Percentiles rank a stretch among this genome's conserved stretches.
phyloP scores from a whole-genome alignment of 2,888 invertebrate species.

The Flexamia atlantica region DNA sequence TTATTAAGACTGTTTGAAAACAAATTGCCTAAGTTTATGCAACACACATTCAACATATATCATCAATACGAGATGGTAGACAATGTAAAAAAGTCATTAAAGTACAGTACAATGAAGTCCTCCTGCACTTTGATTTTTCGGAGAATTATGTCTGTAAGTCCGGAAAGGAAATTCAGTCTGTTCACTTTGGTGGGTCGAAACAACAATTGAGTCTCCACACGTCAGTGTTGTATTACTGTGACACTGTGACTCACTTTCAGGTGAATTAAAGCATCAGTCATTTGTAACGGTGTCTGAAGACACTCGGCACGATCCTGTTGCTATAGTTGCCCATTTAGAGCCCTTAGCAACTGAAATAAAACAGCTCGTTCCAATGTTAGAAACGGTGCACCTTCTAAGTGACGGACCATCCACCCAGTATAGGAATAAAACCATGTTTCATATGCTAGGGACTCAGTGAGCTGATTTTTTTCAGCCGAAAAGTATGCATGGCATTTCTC shows the following conservation, averaged over 20 bases:
- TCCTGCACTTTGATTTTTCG: conserved; percentile 59
- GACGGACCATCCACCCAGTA: conserved; percentile 62
- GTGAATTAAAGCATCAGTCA: conserved; percentile 40
- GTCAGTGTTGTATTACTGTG: conserved; percentile 39
- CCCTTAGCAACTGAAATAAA: conserved; percentile 45
- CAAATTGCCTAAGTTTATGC: conserved; percentile 51
- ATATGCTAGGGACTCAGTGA: neutral
- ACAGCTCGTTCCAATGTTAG: conserved; percentile 29
- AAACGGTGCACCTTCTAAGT: conserved; percentile 58
- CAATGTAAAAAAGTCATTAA: conserved; percentile 47
- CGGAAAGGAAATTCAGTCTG: conserved; percentile 53
- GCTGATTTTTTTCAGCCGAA: neutral
- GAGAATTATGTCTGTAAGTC: conserved; percentile 60
- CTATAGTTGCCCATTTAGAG: conserved; percentile 61
- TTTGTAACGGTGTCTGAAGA: conserved; percentile 58
- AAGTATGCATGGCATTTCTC: conserved; percentile 2
- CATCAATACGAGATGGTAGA: conserved; percentile 56
- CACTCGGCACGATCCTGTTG: conserved; percentile 54
- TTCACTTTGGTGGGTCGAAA: conserved; percentile 51
- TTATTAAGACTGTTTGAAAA: conserved; percentile 40
- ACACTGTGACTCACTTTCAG: conserved; percentile 11
- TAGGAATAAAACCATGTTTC: conserved; percentile 57
- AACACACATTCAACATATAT: conserved; percentile 51
- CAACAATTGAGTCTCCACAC: conserved; percentile 53
- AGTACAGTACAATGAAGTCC: conserved; percentile 55